phyloP scores from a whole-genome alignment of 2,113 vertebrate genomes.

The Bufo gargarizans region DNA sequence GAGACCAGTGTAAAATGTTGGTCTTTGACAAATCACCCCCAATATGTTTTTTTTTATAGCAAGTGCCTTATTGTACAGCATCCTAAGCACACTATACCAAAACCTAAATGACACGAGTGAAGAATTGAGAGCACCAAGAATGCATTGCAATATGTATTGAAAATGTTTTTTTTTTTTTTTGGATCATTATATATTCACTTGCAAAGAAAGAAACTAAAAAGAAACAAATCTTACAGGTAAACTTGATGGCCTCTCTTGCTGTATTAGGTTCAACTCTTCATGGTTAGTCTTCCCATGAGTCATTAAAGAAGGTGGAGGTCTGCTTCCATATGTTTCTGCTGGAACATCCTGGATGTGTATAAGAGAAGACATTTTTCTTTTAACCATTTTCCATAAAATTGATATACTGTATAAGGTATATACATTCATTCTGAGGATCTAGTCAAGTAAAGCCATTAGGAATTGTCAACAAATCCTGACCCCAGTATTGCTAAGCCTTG shows the following conservation, averaged over 20 bases:
- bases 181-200: neutral
- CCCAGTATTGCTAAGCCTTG: neutral
- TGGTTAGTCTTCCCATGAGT: constrained; percentile 88
- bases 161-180: no score
- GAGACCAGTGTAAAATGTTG: no score
- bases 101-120: no score
- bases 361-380: neutral
- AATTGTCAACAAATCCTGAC: no score
- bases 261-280: constrained; percentile 87
- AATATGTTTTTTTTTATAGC: no score
- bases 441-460: no score
- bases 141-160: neutral
- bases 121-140: neutral
- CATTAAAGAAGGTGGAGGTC: constrained; percentile 79
- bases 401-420: no score
- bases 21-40: no score
- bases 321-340: constrained; percentile 87
- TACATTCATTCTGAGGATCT: no score
- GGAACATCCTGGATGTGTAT: constrained; percentile 80
- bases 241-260: constrained; percentile 93
- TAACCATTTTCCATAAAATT: neutral
- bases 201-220: constrained; percentile 50
- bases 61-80: no score
- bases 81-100: no score
- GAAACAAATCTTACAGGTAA: constrained; percentile 86